A percentile compares a stretch with the other conserved stretches of the same genome.
Evolutionary conservation across 2,797 vertebrate genomes (phyloP).

Genomic region (Hemibagrus guttatus): DNA sequence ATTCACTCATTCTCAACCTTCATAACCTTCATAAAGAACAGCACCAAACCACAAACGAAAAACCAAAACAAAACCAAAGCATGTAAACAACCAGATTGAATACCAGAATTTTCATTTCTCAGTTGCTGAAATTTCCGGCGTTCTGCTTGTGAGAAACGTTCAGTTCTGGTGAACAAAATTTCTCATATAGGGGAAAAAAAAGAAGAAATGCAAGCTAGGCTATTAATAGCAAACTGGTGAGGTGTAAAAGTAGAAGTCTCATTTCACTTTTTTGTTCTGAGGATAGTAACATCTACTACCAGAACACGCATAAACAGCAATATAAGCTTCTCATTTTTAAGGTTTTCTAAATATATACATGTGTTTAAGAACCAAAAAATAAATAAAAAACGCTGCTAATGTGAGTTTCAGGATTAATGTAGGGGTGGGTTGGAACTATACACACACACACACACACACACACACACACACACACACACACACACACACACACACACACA

Average conservation of each 20-base stretch:
- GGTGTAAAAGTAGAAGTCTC: constrained; percentile 74
- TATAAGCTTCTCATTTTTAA: constrained; percentile 43
- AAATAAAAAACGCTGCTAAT: neutral
- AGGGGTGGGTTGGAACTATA: neutral
- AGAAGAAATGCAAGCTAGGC: constrained; percentile 63
- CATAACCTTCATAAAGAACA: neutral
- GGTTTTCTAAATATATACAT: neutral
- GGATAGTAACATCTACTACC: constrained; percentile 57
- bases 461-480: neutral
- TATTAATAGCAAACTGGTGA: constrained; percentile 69
- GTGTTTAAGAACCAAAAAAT: neutral
- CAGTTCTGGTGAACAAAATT: constrained; percentile 29
- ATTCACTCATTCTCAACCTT: neutral
- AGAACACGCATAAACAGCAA: constrained; percentile 44
- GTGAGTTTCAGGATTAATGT: neutral
- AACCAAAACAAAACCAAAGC: neutral
- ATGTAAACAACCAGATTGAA: neutral
- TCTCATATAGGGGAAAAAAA: constrained; percentile 50
- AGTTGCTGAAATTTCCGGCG: neutral
- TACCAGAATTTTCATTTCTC: neutral
- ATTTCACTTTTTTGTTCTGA: constrained; percentile 71
- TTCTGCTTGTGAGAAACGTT: neutral
- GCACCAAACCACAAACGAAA: no score
- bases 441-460: neutral
- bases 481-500: neutral